A percentile compares a stretch with the other conserved stretches of the same genome.
Evolutionary conservation across 2,113 vertebrate genomes (phyloP).

Genomic region (Platysteira castanea): DNA sequence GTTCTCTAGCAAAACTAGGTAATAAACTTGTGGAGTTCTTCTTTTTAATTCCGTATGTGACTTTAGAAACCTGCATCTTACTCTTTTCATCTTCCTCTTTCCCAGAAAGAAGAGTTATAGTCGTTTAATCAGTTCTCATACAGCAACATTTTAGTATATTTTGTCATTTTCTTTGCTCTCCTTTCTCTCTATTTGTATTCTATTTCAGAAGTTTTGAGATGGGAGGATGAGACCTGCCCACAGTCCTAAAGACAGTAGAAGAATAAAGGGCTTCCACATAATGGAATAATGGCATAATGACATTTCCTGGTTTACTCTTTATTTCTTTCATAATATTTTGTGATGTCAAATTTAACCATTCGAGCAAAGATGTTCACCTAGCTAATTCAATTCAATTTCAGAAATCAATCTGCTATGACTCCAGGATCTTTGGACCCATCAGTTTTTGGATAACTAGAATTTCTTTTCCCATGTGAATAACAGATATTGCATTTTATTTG

Average conservation of each 20-base stretch:
- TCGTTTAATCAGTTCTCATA: background rate
- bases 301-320: background rate
- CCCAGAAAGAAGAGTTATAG: background rate
- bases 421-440: background rate
- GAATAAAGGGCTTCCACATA: background rate
- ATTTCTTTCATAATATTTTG: background rate
- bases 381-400: background rate
- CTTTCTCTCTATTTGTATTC: background rate
- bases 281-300: background rate
- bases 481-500: background rate
- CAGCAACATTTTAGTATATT: fast-evolving
- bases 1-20: background rate
- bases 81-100: background rate
- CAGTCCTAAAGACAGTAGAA: background rate
- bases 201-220: background rate
- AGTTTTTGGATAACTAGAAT: background rate
- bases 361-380: background rate
- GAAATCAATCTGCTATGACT: background rate
- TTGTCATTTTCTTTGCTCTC: background rate
- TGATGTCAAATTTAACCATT: background rate
- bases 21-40: background rate
- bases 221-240: background rate
- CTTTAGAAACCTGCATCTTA: background rate
- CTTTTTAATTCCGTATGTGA: background rate
- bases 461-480: background rate